Conservation (phyloP, 2,797 vertebrate genomes). For the Sebastes itinus region DNA sequence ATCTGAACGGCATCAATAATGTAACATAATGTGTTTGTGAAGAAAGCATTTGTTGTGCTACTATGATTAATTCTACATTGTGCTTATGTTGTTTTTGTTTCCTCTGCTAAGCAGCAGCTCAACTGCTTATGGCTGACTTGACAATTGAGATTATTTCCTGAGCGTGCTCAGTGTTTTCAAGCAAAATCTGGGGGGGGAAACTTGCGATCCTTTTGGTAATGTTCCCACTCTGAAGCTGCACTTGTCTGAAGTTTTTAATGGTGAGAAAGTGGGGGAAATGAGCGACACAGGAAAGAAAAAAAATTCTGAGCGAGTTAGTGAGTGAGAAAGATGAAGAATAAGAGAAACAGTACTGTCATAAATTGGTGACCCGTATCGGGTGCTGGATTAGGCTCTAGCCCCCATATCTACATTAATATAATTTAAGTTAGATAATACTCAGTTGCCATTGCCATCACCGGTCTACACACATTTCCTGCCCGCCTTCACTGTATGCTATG, state of each 20-base stretch:
- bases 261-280: not conserved
- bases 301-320: not conserved
- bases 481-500: not conserved
- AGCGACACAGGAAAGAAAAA: not conserved
- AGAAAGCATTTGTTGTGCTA: slow-evolving; percentile 16
- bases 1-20: not conserved
- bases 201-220: slow-evolving; percentile 2
- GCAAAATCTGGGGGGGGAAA: not conserved
- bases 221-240: slow-evolving; percentile 17
- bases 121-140: slow-evolving; percentile 23
- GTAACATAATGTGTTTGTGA: slow-evolving; percentile 5
- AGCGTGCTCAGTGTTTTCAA: slow-evolving; percentile 2
- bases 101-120: slow-evolving; percentile 33
- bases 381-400: too few species aligned
- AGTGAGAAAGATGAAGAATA: not conserved
- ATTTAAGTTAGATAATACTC: not conserved
- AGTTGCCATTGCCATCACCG: not conserved
- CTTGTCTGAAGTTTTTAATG: slow-evolving; percentile 30
- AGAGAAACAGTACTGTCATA: not conserved
- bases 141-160: slow-evolving; percentile 30
- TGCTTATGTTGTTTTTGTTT: slow-evolving; percentile 33
- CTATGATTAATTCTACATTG: slow-evolving; percentile 39
- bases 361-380: not conserved
- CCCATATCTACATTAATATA: too few species aligned
- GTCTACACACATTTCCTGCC: not conserved